Percentiles rank a stretch among this genome's conserved stretches.
phyloP scores from a whole-genome alignment of 2,113 vertebrate genomes.

The Dryoscopus gambensis region DNA sequence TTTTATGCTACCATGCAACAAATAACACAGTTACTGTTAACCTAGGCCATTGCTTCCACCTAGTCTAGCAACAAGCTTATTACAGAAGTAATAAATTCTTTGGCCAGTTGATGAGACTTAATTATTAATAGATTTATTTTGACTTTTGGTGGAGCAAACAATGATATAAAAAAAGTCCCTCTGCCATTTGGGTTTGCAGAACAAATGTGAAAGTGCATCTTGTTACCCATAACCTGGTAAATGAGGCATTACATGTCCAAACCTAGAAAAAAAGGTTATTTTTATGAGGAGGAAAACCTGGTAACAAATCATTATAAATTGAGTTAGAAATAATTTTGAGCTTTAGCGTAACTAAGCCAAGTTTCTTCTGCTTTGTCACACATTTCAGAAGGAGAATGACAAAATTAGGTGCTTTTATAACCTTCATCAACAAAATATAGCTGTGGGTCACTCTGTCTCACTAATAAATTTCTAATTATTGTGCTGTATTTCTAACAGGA shows the following conservation, averaged over 20 bases:
- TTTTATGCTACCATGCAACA: neutral
- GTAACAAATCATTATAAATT: neutral
- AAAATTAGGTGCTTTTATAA: neutral
- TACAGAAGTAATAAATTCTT: neutral
- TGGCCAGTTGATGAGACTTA: neutral
- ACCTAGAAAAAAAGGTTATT: neutral
- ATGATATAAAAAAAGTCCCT: neutral
- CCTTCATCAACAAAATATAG: neutral
- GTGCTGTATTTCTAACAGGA: neutral
- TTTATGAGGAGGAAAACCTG: neutral
- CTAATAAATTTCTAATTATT: neutral
- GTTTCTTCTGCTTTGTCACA: neutral
- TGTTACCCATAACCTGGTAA: neutral
- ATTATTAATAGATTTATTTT: neutral
- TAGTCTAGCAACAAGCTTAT: neutral
- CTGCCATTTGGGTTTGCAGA: neutral
- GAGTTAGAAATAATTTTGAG: neutral
- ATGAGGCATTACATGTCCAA: neutral
- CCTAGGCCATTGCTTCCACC: neutral
- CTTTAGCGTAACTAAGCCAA: neutral
- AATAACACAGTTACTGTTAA: neutral
- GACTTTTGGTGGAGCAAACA: neutral
- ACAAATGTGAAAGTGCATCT: neutral
- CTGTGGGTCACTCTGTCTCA: neutral
- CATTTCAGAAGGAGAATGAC: neutral